Percentiles rank a stretch among this genome's conserved stretches.
These are phyloP conservation scores for Agriopis aurantiaria DNA, from an alignment of 2,888 invertebrate genomes.

Conservation along the genomic window DNA sequence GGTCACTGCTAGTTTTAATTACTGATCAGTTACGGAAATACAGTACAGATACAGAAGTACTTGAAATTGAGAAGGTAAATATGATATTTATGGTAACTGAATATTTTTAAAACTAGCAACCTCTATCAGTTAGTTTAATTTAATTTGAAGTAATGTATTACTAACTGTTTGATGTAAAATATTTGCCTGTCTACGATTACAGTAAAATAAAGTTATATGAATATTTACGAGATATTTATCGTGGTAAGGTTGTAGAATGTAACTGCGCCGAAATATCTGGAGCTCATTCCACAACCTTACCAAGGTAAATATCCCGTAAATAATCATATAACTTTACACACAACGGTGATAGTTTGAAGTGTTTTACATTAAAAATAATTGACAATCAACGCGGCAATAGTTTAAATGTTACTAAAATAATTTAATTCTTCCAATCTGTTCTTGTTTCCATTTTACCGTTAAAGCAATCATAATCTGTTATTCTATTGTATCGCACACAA, in stretches of 20 bases:
- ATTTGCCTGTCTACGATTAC: not conserved
- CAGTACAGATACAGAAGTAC: not conserved
- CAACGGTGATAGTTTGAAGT: no score
- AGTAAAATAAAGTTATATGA: not conserved
- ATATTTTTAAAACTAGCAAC: not conserved
- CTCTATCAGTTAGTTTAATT: not conserved
- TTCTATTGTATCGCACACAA: conserved; percentile 4
- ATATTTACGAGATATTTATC: no score
- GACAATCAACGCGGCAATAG: not conserved
- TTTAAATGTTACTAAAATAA: not conserved
- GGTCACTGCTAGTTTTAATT: conserved; percentile 15
- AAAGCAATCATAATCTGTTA: conserved; percentile 4
- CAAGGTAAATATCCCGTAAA: no score
- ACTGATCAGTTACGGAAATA: not conserved
- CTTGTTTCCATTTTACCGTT: not conserved
- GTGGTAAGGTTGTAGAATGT: no score
- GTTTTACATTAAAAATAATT: not conserved
- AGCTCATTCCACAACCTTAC: no score
- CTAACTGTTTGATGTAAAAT: not conserved
- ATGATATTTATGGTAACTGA: no score
- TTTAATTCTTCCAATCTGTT: not conserved
- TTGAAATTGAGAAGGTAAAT: not conserved
- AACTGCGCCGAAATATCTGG: no score
- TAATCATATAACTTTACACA: no score
- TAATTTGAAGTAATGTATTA: not conserved